Conservation (phyloP, 2,113 vertebrate species). For the Psophia crepitans region DNA sequence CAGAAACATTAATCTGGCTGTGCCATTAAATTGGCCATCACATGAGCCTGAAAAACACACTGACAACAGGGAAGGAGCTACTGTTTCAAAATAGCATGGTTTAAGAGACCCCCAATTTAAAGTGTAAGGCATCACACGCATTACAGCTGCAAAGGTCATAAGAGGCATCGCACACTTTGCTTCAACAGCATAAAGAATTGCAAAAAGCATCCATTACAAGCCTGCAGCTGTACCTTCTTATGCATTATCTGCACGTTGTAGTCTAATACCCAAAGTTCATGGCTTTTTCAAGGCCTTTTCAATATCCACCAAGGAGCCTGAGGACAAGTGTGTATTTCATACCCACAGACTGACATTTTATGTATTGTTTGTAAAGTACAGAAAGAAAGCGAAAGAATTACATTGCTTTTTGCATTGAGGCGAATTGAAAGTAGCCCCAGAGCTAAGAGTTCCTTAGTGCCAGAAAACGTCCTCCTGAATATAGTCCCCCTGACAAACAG, state of each 20-base stretch:
- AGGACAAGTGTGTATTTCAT: not conserved
- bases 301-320: not conserved
- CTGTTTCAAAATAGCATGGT: not conserved
- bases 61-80: not conserved
- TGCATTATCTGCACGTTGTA: not conserved
- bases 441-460: not conserved
- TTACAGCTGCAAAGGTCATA: not conserved
- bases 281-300: not conserved
- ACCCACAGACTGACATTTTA: not conserved
- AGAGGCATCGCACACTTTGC: not conserved
- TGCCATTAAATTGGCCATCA: not conserved
- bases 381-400: not conserved
- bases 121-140: not conserved
- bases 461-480: not conserved
- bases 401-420: not conserved
- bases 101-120: not conserved
- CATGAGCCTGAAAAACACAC: not conserved
- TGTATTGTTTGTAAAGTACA: not conserved
- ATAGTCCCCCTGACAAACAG: not conserved
- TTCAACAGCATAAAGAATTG: not conserved
- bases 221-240: not conserved
- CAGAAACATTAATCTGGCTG: not conserved
- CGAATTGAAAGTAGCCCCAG: not conserved
- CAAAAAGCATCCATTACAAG: not conserved
- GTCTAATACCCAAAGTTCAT: not conserved